Conservation (phyloP, 2,888 invertebrate genomes). For the Pyralis farinalis region DNA sequence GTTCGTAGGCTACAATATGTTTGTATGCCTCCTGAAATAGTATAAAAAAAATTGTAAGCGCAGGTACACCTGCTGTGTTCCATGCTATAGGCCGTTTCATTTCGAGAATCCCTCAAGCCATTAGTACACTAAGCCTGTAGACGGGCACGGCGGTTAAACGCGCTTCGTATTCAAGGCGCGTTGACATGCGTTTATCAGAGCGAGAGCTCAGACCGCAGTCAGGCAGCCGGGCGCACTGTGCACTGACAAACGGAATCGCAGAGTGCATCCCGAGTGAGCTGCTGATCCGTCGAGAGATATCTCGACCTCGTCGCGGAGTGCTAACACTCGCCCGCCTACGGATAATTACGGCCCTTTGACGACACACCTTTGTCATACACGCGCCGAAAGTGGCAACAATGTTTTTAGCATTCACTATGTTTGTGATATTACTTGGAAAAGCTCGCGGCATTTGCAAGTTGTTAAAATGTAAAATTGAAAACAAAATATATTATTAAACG, state of each 20-base stretch:
- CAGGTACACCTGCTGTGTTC: too few species aligned
- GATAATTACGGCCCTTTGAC: conserved; percentile 76
- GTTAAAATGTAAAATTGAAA: conserved; percentile 13
- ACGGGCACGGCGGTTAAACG: conserved; percentile 51
- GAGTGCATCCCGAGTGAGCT: conserved; percentile 75
- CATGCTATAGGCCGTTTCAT: conserved; percentile 8
- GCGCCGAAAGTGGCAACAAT: conserved; percentile 51
- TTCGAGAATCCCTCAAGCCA: conserved; percentile 15
- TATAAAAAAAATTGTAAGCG: too few species aligned
- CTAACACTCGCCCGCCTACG: conserved; percentile 68
- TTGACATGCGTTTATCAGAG: conserved; percentile 76
- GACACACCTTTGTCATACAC: conserved; percentile 55
- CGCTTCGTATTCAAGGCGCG: conserved; percentile 64
- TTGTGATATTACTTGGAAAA: conserved; percentile 23
- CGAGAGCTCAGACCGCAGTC: conserved; percentile 64
- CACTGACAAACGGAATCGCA: conserved; percentile 77
- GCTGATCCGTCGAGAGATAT: conserved; percentile 77
- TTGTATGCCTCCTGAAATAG: too few species aligned
- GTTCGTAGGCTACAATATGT: too few species aligned
- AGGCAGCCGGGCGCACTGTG: conserved; percentile 34
- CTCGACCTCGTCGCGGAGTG: conserved; percentile 71
- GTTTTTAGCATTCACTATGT: conserved; percentile 36
- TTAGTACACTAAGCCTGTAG: conserved; percentile 33
- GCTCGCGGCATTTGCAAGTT: conserved; percentile 13
- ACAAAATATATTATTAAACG: neutral